Percentiles rank a stretch among this genome's conserved stretches.
These are phyloP conservation scores for Scolanthus callimorphus DNA, from an alignment of 92 coral and sea anemone species.

Conservation along the genomic window DNA sequence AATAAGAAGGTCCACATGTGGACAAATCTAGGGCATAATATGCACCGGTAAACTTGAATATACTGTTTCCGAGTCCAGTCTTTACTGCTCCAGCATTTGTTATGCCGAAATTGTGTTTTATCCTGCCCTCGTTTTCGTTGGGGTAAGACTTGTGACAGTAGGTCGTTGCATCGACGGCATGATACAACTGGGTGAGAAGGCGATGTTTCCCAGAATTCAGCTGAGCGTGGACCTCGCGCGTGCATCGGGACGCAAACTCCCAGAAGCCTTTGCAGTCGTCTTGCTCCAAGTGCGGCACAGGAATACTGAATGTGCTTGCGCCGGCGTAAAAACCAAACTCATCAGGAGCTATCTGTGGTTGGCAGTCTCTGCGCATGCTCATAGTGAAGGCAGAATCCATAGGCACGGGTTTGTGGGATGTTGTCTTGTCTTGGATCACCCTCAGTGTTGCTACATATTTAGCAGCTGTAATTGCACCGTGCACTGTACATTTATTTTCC, in stretches of 20 bases:
- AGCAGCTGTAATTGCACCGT: too few species aligned
- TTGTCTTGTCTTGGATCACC: too few species aligned
- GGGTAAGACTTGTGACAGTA: constrained; percentile 21
- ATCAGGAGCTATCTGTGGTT: constrained; percentile 25
- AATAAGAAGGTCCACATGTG: too few species aligned
- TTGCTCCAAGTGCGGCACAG: constrained; percentile 6
- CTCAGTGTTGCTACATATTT: too few species aligned
- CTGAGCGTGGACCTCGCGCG: constrained; percentile 37
- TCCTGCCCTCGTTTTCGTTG: too few species aligned
- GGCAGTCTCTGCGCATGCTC: constrained; percentile 23
- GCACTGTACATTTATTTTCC: too few species aligned
- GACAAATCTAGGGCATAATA: too few species aligned
- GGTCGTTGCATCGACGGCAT: constrained; percentile 11
- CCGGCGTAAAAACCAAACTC: too few species aligned
- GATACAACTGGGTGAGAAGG: constrained; percentile 9
- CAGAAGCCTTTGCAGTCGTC: constrained; percentile 16
- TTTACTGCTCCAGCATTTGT: too few species aligned
- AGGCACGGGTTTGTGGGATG: too few species aligned
- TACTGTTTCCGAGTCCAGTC: too few species aligned
- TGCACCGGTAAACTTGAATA: constrained; percentile 20
- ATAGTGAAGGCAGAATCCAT: constrained; percentile 15
- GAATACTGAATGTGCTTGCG: constrained; percentile 5
- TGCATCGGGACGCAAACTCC: constrained; percentile 27
- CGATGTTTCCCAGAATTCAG: constrained; percentile 19
- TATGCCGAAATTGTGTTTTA: too few species aligned